Evolutionary conservation across 1,140 invertebrate species (phyloP), one percentile per base, ranked within the genome.

Genomic region (Nasonia vitripennis): DNA sequence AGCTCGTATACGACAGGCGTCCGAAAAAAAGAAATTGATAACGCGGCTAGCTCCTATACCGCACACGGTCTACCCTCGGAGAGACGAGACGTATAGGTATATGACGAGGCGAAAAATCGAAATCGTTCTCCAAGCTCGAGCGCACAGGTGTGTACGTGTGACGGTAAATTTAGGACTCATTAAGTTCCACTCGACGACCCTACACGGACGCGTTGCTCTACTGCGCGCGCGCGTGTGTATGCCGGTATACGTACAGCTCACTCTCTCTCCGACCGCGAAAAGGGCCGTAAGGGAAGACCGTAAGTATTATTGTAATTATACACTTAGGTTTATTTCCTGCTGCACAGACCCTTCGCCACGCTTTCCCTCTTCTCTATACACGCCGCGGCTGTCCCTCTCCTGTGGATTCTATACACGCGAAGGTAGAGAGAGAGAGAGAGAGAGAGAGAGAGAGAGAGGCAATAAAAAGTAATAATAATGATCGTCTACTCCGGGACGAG

Each of bases 251-350:
- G 27, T 86, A 62, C 67, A 68, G 31, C 51, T 23, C 27, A 27
- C 2, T 11, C 34, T 37, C 34, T 37, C 48, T 48, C 86, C 86
- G 87, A 87, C 85, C 87, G 87, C 86, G 88, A 87, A 86, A 88
- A 88, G 83, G 86, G 88, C 87, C 74, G 87, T 68, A 79, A 88
- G 89, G 89, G 88, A 87, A 85, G 78, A 88, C 87, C 89, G 89
- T 83, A 92, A 93, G 92, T 93, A 93, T 92, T 91, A 93, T 92
- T 92, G 91, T 93, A 93, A 93, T 93, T 92, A 93, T 92, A 92
- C 91, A 93, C 91, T 93, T 92, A 93, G 90, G 92, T 93, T 93
- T 93, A 93, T 93, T 93, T 93, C 91, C 92, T 92, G 92, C 34
- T 37, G 74, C 27, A 71, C 27, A 34, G 74, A 74, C 55, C 62